Conservation (phyloP, 2,113 vertebrate genomes). For the Melospiza melodia region DNA sequence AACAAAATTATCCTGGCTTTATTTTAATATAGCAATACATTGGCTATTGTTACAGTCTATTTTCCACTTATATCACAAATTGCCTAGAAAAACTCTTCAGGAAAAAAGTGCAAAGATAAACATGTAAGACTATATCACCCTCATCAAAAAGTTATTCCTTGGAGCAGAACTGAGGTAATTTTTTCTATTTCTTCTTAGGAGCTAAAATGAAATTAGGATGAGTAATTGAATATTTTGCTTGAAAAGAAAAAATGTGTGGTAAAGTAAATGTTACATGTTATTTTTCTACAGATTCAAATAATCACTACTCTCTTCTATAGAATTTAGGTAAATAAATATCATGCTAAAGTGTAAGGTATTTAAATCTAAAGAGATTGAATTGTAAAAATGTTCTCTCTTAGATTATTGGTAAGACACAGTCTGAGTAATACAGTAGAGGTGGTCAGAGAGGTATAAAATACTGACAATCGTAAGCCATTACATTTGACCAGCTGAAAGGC, state of each 20-base stretch:
- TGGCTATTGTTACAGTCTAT: neutral
- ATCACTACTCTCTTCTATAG: neutral
- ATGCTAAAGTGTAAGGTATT: neutral
- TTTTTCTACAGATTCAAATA: neutral
- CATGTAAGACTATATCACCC: accelerated
- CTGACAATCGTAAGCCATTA: neutral
- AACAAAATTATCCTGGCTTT: neutral
- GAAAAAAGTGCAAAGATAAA: neutral
- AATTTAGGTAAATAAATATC: neutral
- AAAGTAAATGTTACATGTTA: neutral
- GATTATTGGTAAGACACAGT: neutral
- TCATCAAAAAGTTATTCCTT: neutral
- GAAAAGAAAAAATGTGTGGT: neutral
- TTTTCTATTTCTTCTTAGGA: neutral
- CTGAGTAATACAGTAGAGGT: neutral
- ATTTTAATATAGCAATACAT: neutral
- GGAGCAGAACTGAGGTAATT: neutral
- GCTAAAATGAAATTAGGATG: neutral
- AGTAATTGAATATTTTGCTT: neutral
- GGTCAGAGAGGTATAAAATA: neutral
- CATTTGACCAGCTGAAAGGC: neutral
- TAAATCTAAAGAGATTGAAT: neutral
- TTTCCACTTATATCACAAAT: neutral
- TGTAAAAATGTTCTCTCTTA: neutral
- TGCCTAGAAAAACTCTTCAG: neutral